Conservation (phyloP, 2,113 vertebrate genomes). For the Pituophis catenifer region DNA sequence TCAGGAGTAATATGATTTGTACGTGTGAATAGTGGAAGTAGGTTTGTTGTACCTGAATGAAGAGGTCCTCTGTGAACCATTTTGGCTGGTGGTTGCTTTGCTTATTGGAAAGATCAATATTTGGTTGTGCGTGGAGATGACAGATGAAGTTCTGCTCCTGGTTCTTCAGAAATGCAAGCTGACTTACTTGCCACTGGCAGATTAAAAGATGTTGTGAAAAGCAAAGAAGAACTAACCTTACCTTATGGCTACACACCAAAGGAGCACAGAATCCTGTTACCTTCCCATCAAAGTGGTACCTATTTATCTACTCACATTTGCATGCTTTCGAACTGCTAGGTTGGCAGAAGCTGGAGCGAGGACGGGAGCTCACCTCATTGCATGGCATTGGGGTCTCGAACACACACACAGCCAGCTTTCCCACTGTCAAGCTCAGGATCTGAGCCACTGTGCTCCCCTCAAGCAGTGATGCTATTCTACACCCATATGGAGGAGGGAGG, state of each 20-base stretch:
- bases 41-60: background rate
- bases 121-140: constrained; percentile 61
- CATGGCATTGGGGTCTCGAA: background rate
- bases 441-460: constrained; percentile 1
- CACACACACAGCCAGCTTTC: background rate
- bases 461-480: background rate
- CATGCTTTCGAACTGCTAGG: background rate
- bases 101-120: constrained; percentile 24
- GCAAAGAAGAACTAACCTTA: constrained; percentile 62
- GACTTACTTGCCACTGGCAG: constrained; percentile 77
- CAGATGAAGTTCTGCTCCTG: constrained; percentile 57
- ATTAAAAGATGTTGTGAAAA: constrained; percentile 76
- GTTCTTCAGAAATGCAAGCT: constrained; percentile 72
- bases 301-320: background rate
- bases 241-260: background rate
- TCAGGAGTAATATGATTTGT: background rate
- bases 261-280: background rate
- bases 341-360: background rate
- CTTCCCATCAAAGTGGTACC: background rate
- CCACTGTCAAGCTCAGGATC: background rate
- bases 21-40: background rate
- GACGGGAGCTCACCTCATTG: background rate
- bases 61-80: background rate
- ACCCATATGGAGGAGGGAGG: background rate
- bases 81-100: background rate